phyloP scores from a whole-genome alignment of 2,113 vertebrate genomes.

The Boulengeromyrus knoepffleri region DNA sequence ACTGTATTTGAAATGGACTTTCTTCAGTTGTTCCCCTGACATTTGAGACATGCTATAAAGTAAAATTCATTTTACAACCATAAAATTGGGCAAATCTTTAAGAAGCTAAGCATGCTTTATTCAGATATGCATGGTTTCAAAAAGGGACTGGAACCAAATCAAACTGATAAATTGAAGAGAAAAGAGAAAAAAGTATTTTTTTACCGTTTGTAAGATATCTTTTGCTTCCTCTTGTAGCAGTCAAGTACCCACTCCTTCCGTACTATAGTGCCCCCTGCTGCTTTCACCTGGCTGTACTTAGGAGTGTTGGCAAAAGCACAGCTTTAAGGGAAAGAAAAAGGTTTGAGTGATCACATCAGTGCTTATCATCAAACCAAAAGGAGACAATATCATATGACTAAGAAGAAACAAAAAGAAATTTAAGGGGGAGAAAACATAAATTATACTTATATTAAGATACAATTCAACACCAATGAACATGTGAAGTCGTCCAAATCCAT shows the following conservation, averaged over 20 bases:
- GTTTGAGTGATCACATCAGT: neutral
- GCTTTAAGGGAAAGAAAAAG: constrained; percentile 43
- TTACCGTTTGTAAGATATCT: constrained; percentile 70
- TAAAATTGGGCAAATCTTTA: neutral
- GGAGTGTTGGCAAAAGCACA: constrained; percentile 88
- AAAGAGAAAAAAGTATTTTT: neutral
- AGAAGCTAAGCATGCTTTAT: neutral
- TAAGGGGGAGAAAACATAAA: neutral
- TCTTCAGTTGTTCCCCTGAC: neutral
- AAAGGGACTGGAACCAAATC: neutral
- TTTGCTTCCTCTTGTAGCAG: constrained; percentile 70
- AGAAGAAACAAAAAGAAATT: neutral
- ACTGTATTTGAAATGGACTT: neutral
- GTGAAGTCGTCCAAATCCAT: neutral
- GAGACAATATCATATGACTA: neutral
- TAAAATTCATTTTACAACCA: neutral
- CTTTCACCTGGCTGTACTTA: constrained; percentile 83
- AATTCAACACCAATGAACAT: neutral
- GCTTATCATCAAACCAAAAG: neutral
- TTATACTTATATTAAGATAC: neutral
- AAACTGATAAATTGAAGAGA: neutral
- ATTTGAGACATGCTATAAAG: neutral
- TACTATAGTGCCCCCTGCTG: constrained; percentile 75
- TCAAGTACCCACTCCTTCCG: constrained; percentile 82
- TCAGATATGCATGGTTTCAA: neutral